A percentile compares a stretch with the other conserved stretches of the same genome.
These are phyloP conservation scores for Champsocephalus esox DNA, from an alignment of 2,797 vertebrate genomes.

Conservation along the genomic window DNA sequence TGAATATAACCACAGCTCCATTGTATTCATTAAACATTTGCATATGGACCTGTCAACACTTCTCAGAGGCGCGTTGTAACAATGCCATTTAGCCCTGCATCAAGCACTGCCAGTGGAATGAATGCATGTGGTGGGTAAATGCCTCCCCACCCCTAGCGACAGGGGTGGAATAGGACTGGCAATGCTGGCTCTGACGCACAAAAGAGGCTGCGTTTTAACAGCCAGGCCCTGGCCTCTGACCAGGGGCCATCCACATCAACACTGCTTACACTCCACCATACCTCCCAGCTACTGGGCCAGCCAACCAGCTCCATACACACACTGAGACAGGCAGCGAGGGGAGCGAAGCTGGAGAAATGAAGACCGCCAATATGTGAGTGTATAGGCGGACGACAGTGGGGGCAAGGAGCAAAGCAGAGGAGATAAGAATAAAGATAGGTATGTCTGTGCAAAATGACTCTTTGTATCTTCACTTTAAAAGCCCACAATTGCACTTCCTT, in stretches of 20 bases:
- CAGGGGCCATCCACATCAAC: slow-evolving; percentile 83
- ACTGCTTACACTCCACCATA: slow-evolving; percentile 80
- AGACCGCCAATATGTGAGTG: slow-evolving; percentile 19
- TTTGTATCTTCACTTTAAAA: slow-evolving; percentile 11
- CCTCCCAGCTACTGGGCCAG: slow-evolving; percentile 77
- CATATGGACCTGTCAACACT: slow-evolving; percentile 99
- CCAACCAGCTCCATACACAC: slow-evolving; percentile 54
- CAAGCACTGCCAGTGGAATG: slow-evolving; percentile 94
- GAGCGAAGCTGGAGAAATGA: slow-evolving; percentile 45
- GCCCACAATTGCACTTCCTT: neutral
- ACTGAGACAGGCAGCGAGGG: slow-evolving; percentile 50
- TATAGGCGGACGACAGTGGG: slow-evolving; percentile 10
- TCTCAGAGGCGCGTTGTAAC: slow-evolving; percentile 94
- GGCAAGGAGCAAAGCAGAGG: slow-evolving; percentile 27
- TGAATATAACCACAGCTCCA: slow-evolving; percentile 85
- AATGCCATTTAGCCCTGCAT: slow-evolving; percentile 98
- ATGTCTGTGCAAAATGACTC: slow-evolving; percentile 14
- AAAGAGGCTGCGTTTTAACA: slow-evolving; percentile 85
- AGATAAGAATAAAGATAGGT: slow-evolving; percentile 43
- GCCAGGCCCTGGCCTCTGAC: slow-evolving; percentile 82
- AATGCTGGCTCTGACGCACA: slow-evolving; percentile 83
- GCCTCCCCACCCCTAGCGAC: slow-evolving; percentile 88
- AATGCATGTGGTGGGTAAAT: slow-evolving; percentile 90
- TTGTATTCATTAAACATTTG: slow-evolving; percentile 99
- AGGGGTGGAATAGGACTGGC: slow-evolving; percentile 86